These are phyloP conservation scores for Ditylenchus dipsaci DNA, from an alignment of 1,140 invertebrate genomes.

Conservation along the genomic window DNA sequence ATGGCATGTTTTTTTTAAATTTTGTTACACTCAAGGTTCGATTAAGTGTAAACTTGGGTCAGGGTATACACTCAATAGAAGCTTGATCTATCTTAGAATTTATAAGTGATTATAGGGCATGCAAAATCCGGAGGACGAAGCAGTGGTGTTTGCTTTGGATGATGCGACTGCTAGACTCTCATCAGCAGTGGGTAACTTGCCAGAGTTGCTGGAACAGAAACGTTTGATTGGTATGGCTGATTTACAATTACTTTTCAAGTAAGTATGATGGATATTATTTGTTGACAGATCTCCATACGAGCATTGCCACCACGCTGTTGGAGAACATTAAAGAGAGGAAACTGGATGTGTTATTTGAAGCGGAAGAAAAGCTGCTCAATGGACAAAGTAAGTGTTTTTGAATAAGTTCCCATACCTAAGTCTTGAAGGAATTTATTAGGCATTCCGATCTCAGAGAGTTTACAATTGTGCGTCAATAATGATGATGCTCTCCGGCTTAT, in stretches of 20 bases:
- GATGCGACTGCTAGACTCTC: slow-evolving; percentile 90
- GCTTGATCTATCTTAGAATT: not conserved
- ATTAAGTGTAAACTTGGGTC: not conserved
- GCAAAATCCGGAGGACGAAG: slow-evolving; percentile 62
- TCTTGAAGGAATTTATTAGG: slow-evolving; percentile 16
- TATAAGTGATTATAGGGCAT: slow-evolving; percentile 58
- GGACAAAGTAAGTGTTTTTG: slow-evolving; percentile 58
- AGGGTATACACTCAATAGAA: not conserved
- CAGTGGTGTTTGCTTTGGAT: slow-evolving; percentile 70
- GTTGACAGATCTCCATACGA: slow-evolving; percentile 83
- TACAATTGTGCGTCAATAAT: slow-evolving; percentile 59
- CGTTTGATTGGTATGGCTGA: slow-evolving; percentile 68
- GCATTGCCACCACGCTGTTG: slow-evolving; percentile 75
- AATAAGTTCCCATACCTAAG: slow-evolving; percentile 46
- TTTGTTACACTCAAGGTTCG: not conserved
- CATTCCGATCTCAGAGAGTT: slow-evolving; percentile 20
- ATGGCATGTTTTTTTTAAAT: slow-evolving; percentile 20
- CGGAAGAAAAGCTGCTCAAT: slow-evolving; percentile 92
- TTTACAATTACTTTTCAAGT: too few relatives aligned
- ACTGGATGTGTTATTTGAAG: slow-evolving; percentile 90
- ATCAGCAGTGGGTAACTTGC: slow-evolving; percentile 76
- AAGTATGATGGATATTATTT: too few relatives aligned
- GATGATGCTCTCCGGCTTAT: slow-evolving; percentile 92
- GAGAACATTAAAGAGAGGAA: slow-evolving; percentile 64
- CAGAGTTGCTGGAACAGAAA: slow-evolving; percentile 93